These are phyloP conservation scores for Ochlodes sylvanus DNA, from an alignment of 2,888 invertebrate species.

Conservation along the genomic window DNA sequence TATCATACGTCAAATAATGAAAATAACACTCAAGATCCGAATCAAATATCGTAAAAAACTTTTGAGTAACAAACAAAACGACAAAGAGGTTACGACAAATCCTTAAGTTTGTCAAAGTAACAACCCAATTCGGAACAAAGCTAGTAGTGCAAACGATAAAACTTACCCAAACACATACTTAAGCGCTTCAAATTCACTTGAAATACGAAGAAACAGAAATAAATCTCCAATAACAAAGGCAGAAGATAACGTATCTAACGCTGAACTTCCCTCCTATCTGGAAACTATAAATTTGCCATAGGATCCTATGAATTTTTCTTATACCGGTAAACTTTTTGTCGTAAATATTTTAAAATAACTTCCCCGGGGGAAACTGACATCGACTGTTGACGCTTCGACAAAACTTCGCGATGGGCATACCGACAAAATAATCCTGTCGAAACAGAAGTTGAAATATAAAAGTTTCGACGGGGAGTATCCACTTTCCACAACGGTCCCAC, in stretches of 20 bases:
- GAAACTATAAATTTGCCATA: constrained; percentile 73
- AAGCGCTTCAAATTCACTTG: constrained; percentile 45
- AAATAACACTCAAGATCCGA: too few species aligned
- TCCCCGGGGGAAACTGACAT: constrained; percentile 77
- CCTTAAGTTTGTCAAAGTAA: constrained; percentile 23
- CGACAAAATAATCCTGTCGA: constrained; percentile 77
- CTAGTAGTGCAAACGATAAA: constrained; percentile 25
- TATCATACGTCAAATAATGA: too few species aligned
- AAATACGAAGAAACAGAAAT: constrained; percentile 64
- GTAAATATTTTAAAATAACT: constrained; percentile 84
- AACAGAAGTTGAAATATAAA: constrained; percentile 77
- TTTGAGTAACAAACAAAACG: constrained; percentile 20
- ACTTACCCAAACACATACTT: constrained; percentile 35
- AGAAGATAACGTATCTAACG: constrained; percentile 61
- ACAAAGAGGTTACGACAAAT: constrained; percentile 21
- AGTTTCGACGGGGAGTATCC: constrained; percentile 59
- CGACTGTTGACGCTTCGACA: constrained; percentile 71
- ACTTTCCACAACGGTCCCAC: constrained; percentile 50
- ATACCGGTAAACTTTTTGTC: constrained; percentile 66
- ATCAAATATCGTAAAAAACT: neutral
- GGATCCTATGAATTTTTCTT: constrained; percentile 68
- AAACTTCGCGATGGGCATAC: constrained; percentile 69
- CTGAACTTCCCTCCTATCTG: constrained; percentile 69
- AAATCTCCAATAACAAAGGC: constrained; percentile 61
- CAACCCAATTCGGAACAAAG: constrained; percentile 29